A percentile compares a stretch with the other conserved stretches of the same genome.
These are phyloP conservation scores for Anoplopoma fimbria DNA, from an alignment of 2,113 vertebrate species.

Conservation along the genomic window DNA sequence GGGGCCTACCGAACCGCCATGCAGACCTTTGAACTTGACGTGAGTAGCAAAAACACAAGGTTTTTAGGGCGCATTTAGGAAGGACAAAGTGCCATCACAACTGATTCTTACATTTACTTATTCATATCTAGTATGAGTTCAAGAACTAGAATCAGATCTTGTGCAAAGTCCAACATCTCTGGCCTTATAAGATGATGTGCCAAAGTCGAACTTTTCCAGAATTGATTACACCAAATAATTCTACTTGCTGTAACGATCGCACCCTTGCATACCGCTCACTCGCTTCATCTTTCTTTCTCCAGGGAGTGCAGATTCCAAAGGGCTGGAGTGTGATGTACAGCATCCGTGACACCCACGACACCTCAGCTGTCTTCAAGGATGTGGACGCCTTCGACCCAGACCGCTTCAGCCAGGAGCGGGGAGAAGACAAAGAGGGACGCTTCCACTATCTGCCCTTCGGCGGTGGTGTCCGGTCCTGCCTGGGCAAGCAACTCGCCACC, in stretches of 20 bases:
- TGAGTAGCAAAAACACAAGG: conserved; percentile 83
- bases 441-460: conserved; percentile 98
- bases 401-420: conserved; percentile 92
- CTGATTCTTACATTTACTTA: neutral
- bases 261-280: neutral
- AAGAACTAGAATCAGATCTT: neutral
- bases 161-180: neutral
- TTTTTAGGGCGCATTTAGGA: neutral
- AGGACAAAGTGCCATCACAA: neutral
- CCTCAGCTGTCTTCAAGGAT: conserved; percentile 93
- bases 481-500: conserved; percentile 96
- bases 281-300: conserved; percentile 1
- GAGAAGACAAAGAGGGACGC: conserved; percentile 94
- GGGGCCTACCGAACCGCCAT: conserved; percentile 95
- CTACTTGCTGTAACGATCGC: too few species aligned
- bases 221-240: neutral
- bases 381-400: conserved; percentile 93
- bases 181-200: neutral
- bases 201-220: neutral
- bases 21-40: conserved; percentile 97
- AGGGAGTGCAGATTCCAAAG: conserved; percentile 98
- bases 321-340: conserved; percentile 99
- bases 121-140: neutral
- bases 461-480: conserved; percentile 93
- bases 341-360: conserved; percentile 98